Percentiles rank a stretch among this genome's conserved stretches.
Conservation (phyloP, 2,113 vertebrate genomes). For the Microtus ochrogaster region DNA sequence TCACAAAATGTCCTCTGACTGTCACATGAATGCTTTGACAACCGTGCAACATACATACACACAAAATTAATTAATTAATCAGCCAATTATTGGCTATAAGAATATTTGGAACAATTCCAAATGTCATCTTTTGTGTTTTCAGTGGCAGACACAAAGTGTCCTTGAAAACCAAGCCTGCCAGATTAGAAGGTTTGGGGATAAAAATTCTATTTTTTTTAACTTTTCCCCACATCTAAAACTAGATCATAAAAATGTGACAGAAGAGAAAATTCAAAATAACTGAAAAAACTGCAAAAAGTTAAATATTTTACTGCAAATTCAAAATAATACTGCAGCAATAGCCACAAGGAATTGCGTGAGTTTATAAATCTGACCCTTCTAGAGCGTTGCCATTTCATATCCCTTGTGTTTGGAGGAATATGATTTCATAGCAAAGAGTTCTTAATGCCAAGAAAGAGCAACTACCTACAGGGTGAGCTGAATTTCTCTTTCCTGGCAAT, state of each 20-base stretch:
- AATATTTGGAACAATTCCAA: background rate
- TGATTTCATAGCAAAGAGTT: background rate
- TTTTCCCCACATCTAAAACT: background rate
- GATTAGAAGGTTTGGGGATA: background rate
- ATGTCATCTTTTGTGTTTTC: background rate
- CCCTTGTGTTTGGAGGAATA: background rate
- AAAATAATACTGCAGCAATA: background rate
- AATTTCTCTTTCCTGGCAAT: background rate
- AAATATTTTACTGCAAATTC: background rate
- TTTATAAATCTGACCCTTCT: background rate
- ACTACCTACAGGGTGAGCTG: background rate
- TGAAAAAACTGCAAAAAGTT: background rate
- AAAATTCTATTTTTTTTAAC: background rate
- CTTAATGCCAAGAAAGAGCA: background rate
- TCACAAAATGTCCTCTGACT: background rate
- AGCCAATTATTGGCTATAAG: background rate
- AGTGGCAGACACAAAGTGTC: background rate
- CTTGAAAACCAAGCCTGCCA: background rate
- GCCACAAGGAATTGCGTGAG: background rate
- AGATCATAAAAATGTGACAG: background rate
- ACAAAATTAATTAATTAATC: background rate
- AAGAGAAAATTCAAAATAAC: background rate
- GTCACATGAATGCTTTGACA: background rate
- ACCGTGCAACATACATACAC: background rate
- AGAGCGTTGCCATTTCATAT: background rate